Base-by-base conservation (phyloP, 1,140 invertebrate species). In the Delia radicum region DNA sequence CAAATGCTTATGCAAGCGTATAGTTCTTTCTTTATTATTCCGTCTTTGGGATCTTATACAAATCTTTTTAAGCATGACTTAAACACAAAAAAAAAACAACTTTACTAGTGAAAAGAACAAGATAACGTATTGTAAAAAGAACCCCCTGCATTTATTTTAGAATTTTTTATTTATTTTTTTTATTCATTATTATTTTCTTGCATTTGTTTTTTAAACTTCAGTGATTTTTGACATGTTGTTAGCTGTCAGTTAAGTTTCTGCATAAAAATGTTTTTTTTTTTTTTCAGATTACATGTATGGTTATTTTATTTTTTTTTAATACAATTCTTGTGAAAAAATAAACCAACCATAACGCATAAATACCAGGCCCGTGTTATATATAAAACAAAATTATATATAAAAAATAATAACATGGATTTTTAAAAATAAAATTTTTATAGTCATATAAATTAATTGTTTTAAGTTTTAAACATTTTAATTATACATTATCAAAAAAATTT, bases 161-260 rank as follows among this genome's bases (percentile, higher is more conserved):
- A 5, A 27, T 31, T n/a, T 12, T 29, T 65, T 42, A 42, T 13
- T 12, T 37, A 37, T 28, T 65, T 27, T 65, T 65, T 31, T 63
- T 63, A 27, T 63, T 63, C 12, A 27, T 63, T 63, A 27, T 63
- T 65, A 42, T 42, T 42, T 18, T 8, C 65, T 37, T 21, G 31
- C 65, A 18, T 33, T 33, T 69, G 65, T 69, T 33, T 55, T 69
- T 69, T 33, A 69, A 69, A 69, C 65, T 69, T 69, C 65, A 69
- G 65, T 69, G 65, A 69, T 37, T 69, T 69, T 69, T 69, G 65
- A 69, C 65, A 69, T 69, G 29, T 69, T 69, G 65, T 69, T 69
- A 69, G 29, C 65, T 69, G 65, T 69, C 65, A 69, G 65, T 69
- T 69, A 69, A 33, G 48, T 55, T 55, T 55, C 48, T 55, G 48